phyloP scores from a whole-genome alignment of 1,140 invertebrate species.

The Papilio helenus region DNA sequence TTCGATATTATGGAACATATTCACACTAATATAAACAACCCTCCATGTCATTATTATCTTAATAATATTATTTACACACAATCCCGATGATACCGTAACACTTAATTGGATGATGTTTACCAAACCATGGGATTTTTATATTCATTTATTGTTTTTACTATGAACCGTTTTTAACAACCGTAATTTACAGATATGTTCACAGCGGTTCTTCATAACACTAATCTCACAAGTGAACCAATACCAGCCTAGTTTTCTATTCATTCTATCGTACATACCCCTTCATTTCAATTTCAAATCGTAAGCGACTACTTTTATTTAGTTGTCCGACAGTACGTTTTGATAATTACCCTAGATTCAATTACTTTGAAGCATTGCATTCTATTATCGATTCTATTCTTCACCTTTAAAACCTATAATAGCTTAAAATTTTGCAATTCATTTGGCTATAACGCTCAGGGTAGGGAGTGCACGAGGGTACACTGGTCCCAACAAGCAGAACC shows the following conservation, averaged over 20 bases:
- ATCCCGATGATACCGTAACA: background rate
- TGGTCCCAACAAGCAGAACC: constrained; percentile 48
- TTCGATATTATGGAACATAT: constrained; percentile 27
- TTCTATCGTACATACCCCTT: background rate
- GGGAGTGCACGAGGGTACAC: background rate
- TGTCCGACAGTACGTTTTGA: constrained; percentile 64
- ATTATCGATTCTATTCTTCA: background rate
- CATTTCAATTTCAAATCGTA: constrained; percentile 52
- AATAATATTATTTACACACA: constrained; percentile 1
- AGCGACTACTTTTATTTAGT: constrained; percentile 62
- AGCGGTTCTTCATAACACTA: background rate
- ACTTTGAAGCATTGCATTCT: background rate
- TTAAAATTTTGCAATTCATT: background rate
- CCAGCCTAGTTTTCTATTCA: background rate
- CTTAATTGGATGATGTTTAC: constrained; percentile 10
- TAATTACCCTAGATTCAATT: constrained; percentile 50
- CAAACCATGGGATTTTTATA: background rate
- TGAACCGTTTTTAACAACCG: too few species aligned
- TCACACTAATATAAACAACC: constrained; percentile 11
- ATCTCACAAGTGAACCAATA: background rate
- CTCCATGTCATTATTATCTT: constrained; percentile 14
- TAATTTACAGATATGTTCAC: too few species aligned
- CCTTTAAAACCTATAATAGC: background rate
- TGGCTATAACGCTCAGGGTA: background rate
- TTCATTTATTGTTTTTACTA: too few species aligned